Evolutionary conservation across 2,797 vertebrate genomes (phyloP).

Genomic region (Molossus molossus): DNA sequence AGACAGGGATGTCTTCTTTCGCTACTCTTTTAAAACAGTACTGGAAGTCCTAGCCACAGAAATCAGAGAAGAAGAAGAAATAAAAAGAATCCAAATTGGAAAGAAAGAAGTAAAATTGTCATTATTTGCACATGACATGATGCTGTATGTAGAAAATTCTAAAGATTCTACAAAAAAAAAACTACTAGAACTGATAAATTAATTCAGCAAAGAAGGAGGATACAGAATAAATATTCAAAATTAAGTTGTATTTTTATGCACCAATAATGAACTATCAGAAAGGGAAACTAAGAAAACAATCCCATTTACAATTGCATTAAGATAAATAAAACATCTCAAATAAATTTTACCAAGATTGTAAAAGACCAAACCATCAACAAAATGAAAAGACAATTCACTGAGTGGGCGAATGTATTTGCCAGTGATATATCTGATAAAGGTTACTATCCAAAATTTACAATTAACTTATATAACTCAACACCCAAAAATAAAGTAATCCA

Average conservation of each 20-base stretch:
- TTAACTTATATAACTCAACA: not conserved
- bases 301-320: not conserved
- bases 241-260: not conserved
- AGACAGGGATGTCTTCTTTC: not conserved
- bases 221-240: not conserved
- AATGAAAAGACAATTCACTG: not conserved
- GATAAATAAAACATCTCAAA: not conserved
- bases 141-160: not conserved
- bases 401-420: not conserved
- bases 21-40: not conserved
- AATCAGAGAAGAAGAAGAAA: not conserved
- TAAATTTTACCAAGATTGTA: not conserved
- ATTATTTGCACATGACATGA: not conserved
- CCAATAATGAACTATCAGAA: not conserved
- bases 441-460: not conserved
- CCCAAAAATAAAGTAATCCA: not conserved
- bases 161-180: not conserved
- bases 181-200: not conserved
- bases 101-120: not conserved
- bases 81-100: not conserved
- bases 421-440: not conserved
- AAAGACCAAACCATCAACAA: not conserved
- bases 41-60: not conserved
- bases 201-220: not conserved
- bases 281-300: not conserved